These are phyloP conservation scores for Zaprionus kolodkinae DNA, from an alignment of 1,140 invertebrate species.

Conservation along the genomic window DNA sequence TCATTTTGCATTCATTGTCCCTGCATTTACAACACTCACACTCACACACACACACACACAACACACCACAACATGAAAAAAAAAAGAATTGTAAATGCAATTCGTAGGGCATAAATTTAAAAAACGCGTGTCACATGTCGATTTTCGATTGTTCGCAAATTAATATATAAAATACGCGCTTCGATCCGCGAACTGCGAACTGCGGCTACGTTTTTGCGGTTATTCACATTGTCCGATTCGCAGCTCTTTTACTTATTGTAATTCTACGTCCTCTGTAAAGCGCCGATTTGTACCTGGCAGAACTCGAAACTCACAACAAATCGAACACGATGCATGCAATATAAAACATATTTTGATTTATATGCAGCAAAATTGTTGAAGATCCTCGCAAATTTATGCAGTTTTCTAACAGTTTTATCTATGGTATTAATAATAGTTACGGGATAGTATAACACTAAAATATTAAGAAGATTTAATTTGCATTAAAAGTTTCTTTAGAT, in stretches of 20 bases:
- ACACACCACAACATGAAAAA: slow-evolving; percentile 9
- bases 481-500: too few species aligned
- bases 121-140: slow-evolving; percentile 84
- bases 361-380: not conserved
- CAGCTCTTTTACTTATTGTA: slow-evolving; percentile 4
- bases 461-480: too few species aligned
- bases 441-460: too few species aligned
- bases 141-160: slow-evolving; percentile 83
- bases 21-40: slow-evolving; percentile 61
- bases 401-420: not conserved
- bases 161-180: slow-evolving; percentile 77
- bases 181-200: slow-evolving; percentile 28
- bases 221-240: slow-evolving; percentile 25
- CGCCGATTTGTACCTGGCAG: slow-evolving; percentile 5
- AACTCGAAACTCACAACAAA: not conserved
- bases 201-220: slow-evolving; percentile 46
- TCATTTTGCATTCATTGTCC: slow-evolving; percentile 71
- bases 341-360: slow-evolving; percentile 3
- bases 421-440: too few species aligned
- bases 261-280: not conserved
- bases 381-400: not conserved
- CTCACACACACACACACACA: not conserved
- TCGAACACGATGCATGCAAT: not conserved
- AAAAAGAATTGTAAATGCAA: slow-evolving; percentile 72
- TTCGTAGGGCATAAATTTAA: slow-evolving; percentile 83